Conservation (phyloP, 2,888 invertebrate genomes). For the Plebejus argus region DNA sequence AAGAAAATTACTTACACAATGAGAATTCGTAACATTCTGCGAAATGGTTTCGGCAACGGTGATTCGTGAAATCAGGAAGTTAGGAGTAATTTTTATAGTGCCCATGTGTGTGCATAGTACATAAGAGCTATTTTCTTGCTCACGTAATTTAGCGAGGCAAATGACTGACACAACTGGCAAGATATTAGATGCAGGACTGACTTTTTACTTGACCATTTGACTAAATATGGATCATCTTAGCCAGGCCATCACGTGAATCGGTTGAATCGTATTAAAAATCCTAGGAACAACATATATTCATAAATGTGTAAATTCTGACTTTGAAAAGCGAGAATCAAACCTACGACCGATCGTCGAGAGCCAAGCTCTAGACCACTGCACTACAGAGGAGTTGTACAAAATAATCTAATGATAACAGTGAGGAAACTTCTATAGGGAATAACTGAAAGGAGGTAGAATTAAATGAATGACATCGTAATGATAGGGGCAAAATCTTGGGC, state of each 20-base stretch:
- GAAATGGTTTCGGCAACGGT: background rate
- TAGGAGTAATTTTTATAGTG: background rate
- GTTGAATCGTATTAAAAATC: too few relatives aligned
- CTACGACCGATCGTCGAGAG: background rate
- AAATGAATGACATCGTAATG: slow-evolving; percentile 21
- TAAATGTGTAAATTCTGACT: too few relatives aligned
- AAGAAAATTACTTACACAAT: slow-evolving; percentile 11
- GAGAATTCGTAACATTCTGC: background rate
- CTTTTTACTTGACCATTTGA: background rate
- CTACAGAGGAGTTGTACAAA: background rate
- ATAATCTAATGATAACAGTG: background rate
- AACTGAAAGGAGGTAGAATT: slow-evolving; percentile 8
- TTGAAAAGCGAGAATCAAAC: background rate
- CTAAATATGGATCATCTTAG: too few relatives aligned
- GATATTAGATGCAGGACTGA: background rate
- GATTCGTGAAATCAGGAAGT: too few relatives aligned
- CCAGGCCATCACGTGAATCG: too few relatives aligned
- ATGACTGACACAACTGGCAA: background rate
- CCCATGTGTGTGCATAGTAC: background rate
- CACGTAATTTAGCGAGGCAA: background rate
- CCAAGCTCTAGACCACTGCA: background rate
- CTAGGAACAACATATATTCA: too few relatives aligned
- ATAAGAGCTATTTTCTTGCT: too few relatives aligned
- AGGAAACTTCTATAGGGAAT: slow-evolving; percentile 13
- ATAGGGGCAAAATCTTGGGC: slow-evolving; percentile 13